Evolutionary conservation across 1,140 invertebrate genomes (phyloP), one percentile per base, ranked within the genome.

Genomic region (Mylabris phalerata): DNA sequence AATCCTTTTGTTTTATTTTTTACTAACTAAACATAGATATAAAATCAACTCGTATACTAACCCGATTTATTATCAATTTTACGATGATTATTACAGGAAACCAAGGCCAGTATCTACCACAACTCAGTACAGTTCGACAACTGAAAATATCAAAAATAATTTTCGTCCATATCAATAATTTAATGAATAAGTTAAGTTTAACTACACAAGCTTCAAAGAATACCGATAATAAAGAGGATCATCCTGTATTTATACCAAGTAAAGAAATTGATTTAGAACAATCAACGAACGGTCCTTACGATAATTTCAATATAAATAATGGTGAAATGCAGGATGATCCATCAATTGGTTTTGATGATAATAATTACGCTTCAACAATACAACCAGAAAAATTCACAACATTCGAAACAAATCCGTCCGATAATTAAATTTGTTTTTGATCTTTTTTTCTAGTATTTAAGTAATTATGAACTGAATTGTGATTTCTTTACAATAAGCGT

Each of bases 321-420:
- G 72, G 74, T 44, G 78, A 80, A 75, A 72, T 73, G 62, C 78
- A 76, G 39, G 79, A 79, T 66, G 76, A 79, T 66, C 77, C 78
- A 19, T 70, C 75, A 26, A 76, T 75, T 48, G 65, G 68, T 39
- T 65, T 59, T 47, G 57, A 63, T 44, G 73, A 72, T 38, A 77
- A 77, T 26, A 76, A 75, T 40, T 72, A 74, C 41, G 73, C 76
- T n/a, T 79, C 78, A 49, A 80, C 79, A 57, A 77, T 78, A 72
- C 77, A 79, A 73, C 79, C 80, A 67, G 78, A 79, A 62, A 76
- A 75, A 59, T 77, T 75, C 59, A 78, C 71, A 25, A 69, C 66
- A 44, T 66, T 68, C 57, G 61, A 62, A 60, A 62, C 61, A 50
- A 55, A 61, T 65, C 62, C 63, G 56, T 68, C 67, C 58, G 40